Evolutionary conservation across 2,797 vertebrate species (phyloP).

Genomic region (Trachurus trachurus): DNA sequence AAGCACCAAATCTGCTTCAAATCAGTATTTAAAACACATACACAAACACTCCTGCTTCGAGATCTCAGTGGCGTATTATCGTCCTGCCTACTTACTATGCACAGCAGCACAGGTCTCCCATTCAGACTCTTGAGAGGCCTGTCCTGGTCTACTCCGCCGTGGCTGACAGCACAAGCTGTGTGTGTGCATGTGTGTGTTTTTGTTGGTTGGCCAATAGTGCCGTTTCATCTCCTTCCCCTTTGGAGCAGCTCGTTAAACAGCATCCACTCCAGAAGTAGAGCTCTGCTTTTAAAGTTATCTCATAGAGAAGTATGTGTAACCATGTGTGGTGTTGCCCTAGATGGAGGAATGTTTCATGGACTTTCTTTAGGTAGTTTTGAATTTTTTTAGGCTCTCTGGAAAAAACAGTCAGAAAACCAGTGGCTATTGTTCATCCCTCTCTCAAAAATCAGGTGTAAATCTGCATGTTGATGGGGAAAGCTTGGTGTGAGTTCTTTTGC

Average conservation of each 20-base stretch:
- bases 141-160: conserved; percentile 43
- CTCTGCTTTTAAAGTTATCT: background rate
- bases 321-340: background rate
- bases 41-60: background rate
- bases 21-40: conserved; percentile 4
- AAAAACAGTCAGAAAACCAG: background rate
- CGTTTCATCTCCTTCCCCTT: conserved; percentile 54
- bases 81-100: conserved; percentile 69
- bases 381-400: background rate
- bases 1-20: background rate
- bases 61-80: conserved; percentile 47
- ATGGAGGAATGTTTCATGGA: background rate
- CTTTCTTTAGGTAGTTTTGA: background rate
- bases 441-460: conserved; percentile 6
- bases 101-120: conserved; percentile 61
- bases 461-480: background rate
- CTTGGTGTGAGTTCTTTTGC: background rate
- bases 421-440: background rate
- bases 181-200: conserved; percentile 28
- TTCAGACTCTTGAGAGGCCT: conserved; percentile 68
- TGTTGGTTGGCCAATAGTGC: conserved; percentile 45
- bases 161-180: conserved; percentile 52
- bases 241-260: conserved; percentile 60
- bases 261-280: conserved; percentile 35
- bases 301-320: background rate